A percentile compares a stretch with the other conserved stretches of the same genome.
Evolutionary conservation across 2,113 vertebrate genomes (phyloP).

Genomic region (Oxyruncus cristatus): DNA sequence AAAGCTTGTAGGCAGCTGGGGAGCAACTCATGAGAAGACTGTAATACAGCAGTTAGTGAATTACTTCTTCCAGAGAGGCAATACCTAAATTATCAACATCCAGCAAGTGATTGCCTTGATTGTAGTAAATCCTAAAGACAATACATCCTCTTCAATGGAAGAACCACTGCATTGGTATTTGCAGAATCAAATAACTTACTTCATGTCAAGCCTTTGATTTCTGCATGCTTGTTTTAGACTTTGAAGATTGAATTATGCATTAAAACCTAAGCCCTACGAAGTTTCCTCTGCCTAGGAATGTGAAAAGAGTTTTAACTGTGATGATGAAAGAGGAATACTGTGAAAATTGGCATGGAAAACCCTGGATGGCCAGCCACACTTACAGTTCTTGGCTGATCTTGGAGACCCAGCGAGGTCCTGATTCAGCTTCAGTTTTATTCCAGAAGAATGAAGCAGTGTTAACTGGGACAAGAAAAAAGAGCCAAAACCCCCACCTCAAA

Average conservation of each 20-base stretch:
- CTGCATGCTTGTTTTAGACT: slow-evolving; percentile 1
- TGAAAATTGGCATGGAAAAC: not conserved
- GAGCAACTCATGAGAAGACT: not conserved
- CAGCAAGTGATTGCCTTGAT: not conserved
- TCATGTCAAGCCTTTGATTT: slow-evolving; percentile 41
- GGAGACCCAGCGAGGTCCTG: not conserved
- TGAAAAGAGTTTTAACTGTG: not conserved
- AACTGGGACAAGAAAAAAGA: not conserved
- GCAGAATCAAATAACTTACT: slow-evolving; percentile 6
- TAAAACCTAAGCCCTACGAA: not conserved
- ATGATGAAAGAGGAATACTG: not conserved
- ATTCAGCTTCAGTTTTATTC: not conserved
- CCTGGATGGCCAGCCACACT: not conserved
- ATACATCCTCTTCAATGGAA: not conserved
- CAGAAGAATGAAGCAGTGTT: not conserved
- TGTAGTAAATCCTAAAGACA: slow-evolving; percentile 35
- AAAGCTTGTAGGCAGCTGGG: not conserved
- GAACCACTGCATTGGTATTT: not conserved
- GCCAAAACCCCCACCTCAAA: not conserved
- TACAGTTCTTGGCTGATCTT: not conserved
- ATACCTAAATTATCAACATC: slow-evolving; percentile 20
- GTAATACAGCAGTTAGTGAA: not conserved
- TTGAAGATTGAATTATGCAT: not conserved
- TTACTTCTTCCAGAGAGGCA: not conserved
- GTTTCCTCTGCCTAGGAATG: not conserved